A percentile compares a stretch with the other conserved stretches of the same genome.
Evolutionary conservation across 2,888 invertebrate genomes (phyloP).

Genomic region (Drosophila kambysellisi): DNA sequence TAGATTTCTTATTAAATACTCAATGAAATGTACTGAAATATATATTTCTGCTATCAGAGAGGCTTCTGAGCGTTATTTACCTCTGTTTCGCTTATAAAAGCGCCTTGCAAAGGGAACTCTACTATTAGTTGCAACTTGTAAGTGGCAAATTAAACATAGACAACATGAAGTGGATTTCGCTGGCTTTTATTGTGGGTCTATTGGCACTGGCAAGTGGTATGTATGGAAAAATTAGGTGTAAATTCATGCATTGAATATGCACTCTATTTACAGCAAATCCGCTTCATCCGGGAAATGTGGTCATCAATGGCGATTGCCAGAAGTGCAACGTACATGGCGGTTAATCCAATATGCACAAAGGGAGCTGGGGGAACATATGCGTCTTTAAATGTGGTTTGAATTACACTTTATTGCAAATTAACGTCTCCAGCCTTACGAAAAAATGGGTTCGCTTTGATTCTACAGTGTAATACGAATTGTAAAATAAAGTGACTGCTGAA

Average conservation of each 20-base stretch:
- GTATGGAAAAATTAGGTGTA: background rate
- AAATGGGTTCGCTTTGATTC: background rate
- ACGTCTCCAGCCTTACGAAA: background rate
- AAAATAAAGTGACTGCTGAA: background rate
- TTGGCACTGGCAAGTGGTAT: conserved; percentile 25
- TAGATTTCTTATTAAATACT: background rate
- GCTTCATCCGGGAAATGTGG: too few species aligned
- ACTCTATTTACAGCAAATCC: background rate
- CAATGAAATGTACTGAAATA: background rate
- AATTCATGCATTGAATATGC: background rate
- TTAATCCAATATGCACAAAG: background rate
- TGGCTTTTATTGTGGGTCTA: conserved; percentile 11
- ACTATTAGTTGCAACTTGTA: background rate
- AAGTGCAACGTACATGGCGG: rapidly evolving
- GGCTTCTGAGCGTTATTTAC: background rate
- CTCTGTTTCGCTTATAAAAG: background rate
- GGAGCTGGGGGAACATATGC: background rate
- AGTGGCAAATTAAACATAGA: background rate
- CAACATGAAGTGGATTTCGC: conserved; percentile 14
- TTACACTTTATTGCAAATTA: background rate
- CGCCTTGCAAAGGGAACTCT: background rate
- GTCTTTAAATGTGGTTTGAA: background rate
- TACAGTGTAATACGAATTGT: background rate
- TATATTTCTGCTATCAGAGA: background rate
- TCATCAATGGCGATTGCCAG: background rate